These are phyloP conservation scores for Apis dorsata DNA, from an alignment of 1,140 invertebrate species.

Conservation along the genomic window DNA sequence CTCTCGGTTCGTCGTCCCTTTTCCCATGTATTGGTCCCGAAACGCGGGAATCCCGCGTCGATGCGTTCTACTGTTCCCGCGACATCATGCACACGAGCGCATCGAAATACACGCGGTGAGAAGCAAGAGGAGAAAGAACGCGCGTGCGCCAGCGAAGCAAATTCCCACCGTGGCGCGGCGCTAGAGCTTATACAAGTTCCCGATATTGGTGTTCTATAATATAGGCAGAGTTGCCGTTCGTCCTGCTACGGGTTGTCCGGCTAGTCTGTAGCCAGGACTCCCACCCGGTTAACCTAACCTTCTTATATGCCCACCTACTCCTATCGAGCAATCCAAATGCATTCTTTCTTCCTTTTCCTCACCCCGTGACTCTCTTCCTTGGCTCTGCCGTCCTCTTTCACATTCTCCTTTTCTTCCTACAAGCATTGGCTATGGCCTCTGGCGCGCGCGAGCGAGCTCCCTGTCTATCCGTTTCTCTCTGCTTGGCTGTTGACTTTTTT, in stretches of 20 bases:
- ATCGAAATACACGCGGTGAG: constrained; percentile 27
- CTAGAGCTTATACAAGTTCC: constrained; percentile 46
- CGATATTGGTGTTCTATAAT: constrained; percentile 62
- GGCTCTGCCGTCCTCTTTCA: constrained; percentile 36
- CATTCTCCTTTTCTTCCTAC: constrained; percentile 34
- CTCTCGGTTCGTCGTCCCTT: constrained; percentile 5
- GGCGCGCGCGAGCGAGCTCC: constrained; percentile 27
- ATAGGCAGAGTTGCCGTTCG: constrained; percentile 65
- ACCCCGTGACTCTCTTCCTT: constrained; percentile 41
- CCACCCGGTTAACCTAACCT: constrained; percentile 63
- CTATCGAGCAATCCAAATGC: constrained; percentile 70
- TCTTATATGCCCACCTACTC: constrained; percentile 68
- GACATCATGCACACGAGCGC: constrained; percentile 9
- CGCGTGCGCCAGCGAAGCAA: constrained; percentile 49
- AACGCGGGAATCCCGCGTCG: constrained; percentile 27
- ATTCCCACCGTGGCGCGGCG: constrained; percentile 65
- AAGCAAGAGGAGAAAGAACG: not conserved
- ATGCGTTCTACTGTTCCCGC: not conserved
- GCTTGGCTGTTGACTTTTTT: not conserved
- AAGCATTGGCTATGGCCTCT: constrained; percentile 6
- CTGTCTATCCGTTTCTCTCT: constrained; percentile 43
- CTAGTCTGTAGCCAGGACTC: constrained; percentile 55
- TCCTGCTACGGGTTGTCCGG: constrained; percentile 58
- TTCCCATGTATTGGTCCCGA: constrained; percentile 22
- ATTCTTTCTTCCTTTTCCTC: constrained; percentile 64